Conservation (phyloP, 2,888 invertebrate species). For the Phytoseiulus persimilis region DNA sequence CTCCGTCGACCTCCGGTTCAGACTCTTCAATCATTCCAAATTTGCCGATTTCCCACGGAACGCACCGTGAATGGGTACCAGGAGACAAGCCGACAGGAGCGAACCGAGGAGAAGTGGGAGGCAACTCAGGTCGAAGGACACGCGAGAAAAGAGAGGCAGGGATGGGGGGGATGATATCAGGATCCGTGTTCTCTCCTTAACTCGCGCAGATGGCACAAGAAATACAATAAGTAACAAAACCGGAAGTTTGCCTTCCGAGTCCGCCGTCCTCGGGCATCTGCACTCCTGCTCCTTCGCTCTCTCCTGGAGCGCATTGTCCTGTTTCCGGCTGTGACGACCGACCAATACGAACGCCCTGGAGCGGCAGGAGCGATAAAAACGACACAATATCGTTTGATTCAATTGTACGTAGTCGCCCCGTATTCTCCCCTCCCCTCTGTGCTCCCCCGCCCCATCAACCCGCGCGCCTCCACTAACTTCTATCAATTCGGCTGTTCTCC, state of each 20-base stretch:
- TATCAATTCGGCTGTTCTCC: not conserved
- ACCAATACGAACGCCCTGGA: constrained; percentile 5
- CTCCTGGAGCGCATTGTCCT: not conserved
- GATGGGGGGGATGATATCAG: not conserved
- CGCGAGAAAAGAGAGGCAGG: not conserved
- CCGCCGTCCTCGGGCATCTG: not conserved
- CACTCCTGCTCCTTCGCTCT: not conserved
- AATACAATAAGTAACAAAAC: constrained; percentile 5
- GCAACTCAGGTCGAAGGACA: not conserved
- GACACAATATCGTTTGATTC: constrained; percentile 5
- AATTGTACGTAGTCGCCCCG: not conserved
- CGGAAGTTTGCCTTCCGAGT: not conserved
- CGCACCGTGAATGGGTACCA: too few species aligned
- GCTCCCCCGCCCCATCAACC: not conserved
- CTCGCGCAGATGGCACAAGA: not conserved
- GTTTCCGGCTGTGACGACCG: constrained; percentile 5
- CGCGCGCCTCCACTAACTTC: not conserved
- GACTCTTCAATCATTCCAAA: too few species aligned
- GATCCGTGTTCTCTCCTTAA: not conserved
- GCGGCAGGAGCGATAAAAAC: not conserved
- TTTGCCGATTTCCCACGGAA: too few species aligned
- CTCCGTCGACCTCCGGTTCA: too few species aligned
- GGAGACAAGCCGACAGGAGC: too few species aligned
- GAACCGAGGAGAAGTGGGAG: not conserved
- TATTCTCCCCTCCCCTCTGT: not conserved